Conservation (phyloP, 2,113 vertebrate genomes). For the Rafetus swinhoei region DNA sequence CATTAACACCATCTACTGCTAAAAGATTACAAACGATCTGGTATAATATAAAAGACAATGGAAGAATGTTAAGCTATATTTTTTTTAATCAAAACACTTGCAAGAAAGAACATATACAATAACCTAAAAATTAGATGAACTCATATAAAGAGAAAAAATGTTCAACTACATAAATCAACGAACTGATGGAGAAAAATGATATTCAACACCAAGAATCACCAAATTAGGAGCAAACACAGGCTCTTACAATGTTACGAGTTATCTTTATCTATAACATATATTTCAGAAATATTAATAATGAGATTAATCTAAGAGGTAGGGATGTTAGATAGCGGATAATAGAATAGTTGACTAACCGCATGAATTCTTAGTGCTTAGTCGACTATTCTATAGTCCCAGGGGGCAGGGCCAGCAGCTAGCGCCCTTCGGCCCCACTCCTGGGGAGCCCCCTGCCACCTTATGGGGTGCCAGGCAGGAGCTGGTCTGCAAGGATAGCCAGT, state of each 20-base stretch:
- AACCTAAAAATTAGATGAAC: not conserved
- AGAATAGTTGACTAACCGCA: too few species aligned
- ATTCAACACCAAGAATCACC: not conserved
- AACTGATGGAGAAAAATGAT: fast-evolving
- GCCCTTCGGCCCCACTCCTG: too few species aligned
- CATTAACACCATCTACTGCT: constrained; percentile 94
- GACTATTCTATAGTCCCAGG: too few species aligned
- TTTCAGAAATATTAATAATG: not conserved
- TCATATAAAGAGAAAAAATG: fast-evolving
- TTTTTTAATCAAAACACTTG: constrained; percentile 14
- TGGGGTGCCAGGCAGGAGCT: too few species aligned
- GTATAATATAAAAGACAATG: constrained; percentile 61
- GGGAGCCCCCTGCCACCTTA: too few species aligned
- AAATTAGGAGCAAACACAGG: not conserved
- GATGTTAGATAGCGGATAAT: too few species aligned
- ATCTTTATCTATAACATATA: not conserved
- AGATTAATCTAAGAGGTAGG: not conserved
- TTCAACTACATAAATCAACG: not conserved
- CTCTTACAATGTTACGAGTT: not conserved
- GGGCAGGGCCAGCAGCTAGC: too few species aligned
- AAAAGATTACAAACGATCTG: constrained; percentile 97
- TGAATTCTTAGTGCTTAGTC: too few species aligned
- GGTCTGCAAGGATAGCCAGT: too few species aligned
- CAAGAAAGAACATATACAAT: not conserved
- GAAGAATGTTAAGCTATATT: constrained; percentile 52